phyloP scores from a whole-genome alignment of 2,113 vertebrate species.

The Phoenicopterus ruber region DNA sequence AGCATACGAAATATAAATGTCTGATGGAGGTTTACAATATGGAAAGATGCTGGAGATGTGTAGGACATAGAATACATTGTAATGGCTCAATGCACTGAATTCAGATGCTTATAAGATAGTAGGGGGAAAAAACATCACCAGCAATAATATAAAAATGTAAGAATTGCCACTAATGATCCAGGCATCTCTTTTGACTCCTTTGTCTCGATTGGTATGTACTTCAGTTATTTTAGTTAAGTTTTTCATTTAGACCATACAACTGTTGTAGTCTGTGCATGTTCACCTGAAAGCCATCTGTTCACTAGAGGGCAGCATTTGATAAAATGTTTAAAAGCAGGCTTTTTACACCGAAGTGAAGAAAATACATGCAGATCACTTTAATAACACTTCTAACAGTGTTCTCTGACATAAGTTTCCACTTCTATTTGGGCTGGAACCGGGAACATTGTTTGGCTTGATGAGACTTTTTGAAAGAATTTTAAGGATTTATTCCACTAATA shows the following conservation, averaged over 20 bases:
- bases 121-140: background rate
- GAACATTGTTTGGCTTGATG: slow-evolving; percentile 56
- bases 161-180: background rate
- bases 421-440: slow-evolving; percentile 47
- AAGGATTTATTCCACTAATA: slow-evolving; percentile 60
- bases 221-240: background rate
- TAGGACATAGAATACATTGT: background rate
- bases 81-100: background rate
- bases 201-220: background rate
- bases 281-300: background rate
- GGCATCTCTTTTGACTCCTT: background rate
- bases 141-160: background rate
- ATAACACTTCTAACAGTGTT: slow-evolving; percentile 16
- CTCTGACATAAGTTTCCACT: slow-evolving; percentile 36
- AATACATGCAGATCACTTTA: slow-evolving; percentile 24
- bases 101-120: background rate
- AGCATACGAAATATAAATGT: background rate
- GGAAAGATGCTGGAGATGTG: background rate
- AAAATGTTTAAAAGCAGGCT: slow-evolving; percentile 56
- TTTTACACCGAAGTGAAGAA: background rate
- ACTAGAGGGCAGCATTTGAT: slow-evolving; percentile 85
- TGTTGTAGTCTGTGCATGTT: background rate
- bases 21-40: background rate
- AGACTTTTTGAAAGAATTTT: slow-evolving; percentile 58
- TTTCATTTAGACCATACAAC: background rate